These are phyloP conservation scores for Palloptera scutellata DNA, from an alignment of 2,888 invertebrate species.

Conservation along the genomic window DNA sequence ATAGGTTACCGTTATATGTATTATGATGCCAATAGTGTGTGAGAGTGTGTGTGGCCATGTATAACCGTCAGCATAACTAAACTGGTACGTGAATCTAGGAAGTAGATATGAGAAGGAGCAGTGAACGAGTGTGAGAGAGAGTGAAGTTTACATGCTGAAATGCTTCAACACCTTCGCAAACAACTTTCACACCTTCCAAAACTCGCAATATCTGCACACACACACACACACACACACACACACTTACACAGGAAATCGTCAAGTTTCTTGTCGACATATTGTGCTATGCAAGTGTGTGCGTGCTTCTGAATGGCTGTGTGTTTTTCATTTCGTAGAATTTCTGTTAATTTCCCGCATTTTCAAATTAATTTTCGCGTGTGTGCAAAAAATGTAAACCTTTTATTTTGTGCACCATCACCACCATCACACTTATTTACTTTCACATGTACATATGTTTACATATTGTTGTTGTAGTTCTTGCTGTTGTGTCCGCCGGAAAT, in stretches of 20 bases:
- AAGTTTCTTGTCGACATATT: constrained; percentile 11
- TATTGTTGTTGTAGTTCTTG: not conserved
- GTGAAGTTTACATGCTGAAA: not conserved
- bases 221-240: not conserved
- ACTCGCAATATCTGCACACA: not conserved
- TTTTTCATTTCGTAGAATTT: constrained; percentile 49
- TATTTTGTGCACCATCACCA: too few relatives aligned
- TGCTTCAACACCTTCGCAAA: constrained; percentile 2
- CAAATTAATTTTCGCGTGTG: constrained; percentile 55
- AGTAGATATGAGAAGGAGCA: too few relatives aligned
- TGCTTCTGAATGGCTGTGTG: constrained; percentile 34
- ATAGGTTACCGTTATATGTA: too few relatives aligned
- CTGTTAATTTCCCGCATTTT: constrained; percentile 57
- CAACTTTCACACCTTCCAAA: not conserved
- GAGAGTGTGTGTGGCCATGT: not conserved
- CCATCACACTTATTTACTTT: not conserved
- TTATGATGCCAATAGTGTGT: not conserved
- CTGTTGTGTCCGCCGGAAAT: constrained; percentile 22
- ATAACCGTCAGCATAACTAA: not conserved
- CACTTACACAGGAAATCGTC: not conserved
- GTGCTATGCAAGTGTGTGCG: not conserved
- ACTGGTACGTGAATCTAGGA: not conserved
- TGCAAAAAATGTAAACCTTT: constrained; percentile 13
- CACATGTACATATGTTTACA: not conserved
- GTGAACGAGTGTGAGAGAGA: not conserved